phyloP scores from a whole-genome alignment of 2,797 vertebrate genomes.

The Microhierax caerulescens region DNA sequence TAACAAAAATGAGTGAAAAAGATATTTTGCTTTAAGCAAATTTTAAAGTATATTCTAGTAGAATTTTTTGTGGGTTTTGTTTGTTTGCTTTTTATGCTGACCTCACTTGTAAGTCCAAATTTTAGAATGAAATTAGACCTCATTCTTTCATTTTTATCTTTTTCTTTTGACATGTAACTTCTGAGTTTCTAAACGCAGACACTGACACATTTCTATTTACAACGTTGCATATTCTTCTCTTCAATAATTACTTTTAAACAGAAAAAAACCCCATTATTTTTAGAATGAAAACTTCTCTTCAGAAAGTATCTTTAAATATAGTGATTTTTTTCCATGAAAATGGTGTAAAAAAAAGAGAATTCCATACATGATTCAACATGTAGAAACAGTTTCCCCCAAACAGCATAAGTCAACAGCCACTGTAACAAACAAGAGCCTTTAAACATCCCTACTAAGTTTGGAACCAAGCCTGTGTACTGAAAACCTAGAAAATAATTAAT shows the following conservation, averaged over 20 bases:
- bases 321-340: not conserved
- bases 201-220: not conserved
- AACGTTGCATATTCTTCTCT: not conserved
- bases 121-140: not conserved
- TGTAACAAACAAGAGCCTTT: not conserved
- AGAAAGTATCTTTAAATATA: not conserved
- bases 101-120: not conserved
- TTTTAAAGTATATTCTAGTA: not conserved
- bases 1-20: not conserved
- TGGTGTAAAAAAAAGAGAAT: not conserved
- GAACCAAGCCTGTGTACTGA: not conserved
- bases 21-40: not conserved
- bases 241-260: not conserved
- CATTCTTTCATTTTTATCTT: not conserved
- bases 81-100: not conserved
- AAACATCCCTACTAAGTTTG: not conserved
- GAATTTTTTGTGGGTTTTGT: fast-evolving
- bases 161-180: not conserved
- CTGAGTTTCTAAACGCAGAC: not conserved
- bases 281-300: not conserved
- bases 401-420: not conserved
- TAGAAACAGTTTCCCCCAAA: not conserved
- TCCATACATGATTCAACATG: not conserved
- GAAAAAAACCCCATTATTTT: not conserved
- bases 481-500: not conserved